Conservation (phyloP, 2,113 vertebrate genomes). For the Sclerurus mexicanus region DNA sequence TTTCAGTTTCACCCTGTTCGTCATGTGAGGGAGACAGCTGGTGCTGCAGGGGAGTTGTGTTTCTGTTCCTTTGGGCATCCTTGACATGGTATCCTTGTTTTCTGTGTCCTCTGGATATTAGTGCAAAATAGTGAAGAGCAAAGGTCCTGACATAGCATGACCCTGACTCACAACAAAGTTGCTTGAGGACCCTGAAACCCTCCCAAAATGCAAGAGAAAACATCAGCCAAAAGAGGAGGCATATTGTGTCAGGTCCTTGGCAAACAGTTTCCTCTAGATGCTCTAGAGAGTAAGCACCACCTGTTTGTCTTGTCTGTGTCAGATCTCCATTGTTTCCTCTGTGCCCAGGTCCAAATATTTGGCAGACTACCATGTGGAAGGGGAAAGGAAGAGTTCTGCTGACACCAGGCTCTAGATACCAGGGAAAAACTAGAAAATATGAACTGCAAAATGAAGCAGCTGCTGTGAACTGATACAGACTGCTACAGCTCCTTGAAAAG, state of each 20-base stretch:
- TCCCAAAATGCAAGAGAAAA: not conserved
- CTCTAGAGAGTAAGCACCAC: not conserved
- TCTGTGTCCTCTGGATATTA: not conserved
- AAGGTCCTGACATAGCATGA: not conserved
- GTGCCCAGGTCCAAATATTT: not conserved
- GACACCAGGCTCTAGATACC: not conserved
- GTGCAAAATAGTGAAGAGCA: not conserved
- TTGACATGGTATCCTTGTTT: not conserved
- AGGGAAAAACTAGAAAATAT: not conserved
- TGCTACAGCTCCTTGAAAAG: not conserved
- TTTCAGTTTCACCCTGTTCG: not conserved
- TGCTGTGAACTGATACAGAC: not conserved
- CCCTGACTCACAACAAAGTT: not conserved
- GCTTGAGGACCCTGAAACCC: not conserved
- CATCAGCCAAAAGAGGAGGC: not conserved
- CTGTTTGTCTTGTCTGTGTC: not conserved
- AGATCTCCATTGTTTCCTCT: not conserved
- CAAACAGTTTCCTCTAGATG: not conserved
- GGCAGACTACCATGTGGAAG: not conserved
- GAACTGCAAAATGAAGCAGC: not conserved
- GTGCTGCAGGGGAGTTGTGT: not conserved
- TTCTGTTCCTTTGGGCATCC: not conserved
- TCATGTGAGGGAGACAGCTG: not conserved
- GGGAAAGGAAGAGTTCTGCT: not conserved
- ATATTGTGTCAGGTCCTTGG: not conserved